phyloP scores from a whole-genome alignment of 2,113 vertebrate species.

The Pundamilia nyererei region DNA sequence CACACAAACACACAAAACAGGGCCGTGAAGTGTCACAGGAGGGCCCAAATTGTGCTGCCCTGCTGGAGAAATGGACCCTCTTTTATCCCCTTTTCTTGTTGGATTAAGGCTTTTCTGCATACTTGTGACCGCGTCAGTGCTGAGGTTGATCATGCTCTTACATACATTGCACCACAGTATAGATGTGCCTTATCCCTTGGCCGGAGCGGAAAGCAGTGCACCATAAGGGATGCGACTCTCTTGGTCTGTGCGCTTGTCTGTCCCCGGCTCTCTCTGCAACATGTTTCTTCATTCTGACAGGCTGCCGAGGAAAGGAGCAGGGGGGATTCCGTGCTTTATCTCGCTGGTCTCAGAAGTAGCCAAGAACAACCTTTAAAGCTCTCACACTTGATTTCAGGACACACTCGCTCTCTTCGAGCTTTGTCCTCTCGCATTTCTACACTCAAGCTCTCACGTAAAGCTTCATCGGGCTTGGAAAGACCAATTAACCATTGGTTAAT shows the following conservation, averaged over 20 bases:
- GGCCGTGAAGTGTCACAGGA: conserved; percentile 19
- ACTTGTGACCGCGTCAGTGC: not conserved
- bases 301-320: not conserved
- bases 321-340: conserved; percentile 29
- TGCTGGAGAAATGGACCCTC: conserved; percentile 26
- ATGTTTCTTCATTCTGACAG: conserved; percentile 22
- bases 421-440: not conserved
- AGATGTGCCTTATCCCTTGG: not conserved
- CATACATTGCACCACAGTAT: not conserved
- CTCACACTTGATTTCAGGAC: conserved; percentile 8
- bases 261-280: not conserved
- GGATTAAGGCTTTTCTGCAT: not conserved
- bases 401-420: not conserved
- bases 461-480: conserved; percentile 16
- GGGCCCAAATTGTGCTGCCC: conserved; percentile 16
- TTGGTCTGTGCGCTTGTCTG: not conserved
- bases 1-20: conserved; percentile 37
- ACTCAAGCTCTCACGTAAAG: not conserved
- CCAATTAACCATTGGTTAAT: conserved; percentile 39
- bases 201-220: not conserved
- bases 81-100: conserved; percentile 35
- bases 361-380: conserved; percentile 34
- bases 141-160: not conserved
- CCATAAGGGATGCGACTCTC: conserved; percentile 3
- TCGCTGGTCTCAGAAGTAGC: conserved; percentile 18